Evolutionary conservation across 2,113 vertebrate species (phyloP).

Genomic region (Sigmodon hispidus): DNA sequence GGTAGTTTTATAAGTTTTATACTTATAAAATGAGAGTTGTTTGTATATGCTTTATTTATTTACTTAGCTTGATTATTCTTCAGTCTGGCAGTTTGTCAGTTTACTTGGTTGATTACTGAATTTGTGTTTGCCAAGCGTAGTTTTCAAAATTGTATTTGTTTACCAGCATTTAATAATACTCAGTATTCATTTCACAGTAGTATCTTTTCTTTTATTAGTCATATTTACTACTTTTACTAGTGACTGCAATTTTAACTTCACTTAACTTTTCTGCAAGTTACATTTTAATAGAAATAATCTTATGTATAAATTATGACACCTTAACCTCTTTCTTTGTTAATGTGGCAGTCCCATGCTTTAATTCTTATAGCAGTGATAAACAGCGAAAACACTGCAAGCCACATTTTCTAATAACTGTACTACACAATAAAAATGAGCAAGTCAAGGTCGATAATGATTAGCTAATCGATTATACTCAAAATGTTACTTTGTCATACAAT

Average conservation of each 20-base stretch:
- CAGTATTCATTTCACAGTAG: background rate
- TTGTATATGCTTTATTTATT: background rate
- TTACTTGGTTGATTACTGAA: background rate
- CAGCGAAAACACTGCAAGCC: background rate
- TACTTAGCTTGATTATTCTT: background rate
- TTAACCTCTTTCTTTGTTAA: background rate
- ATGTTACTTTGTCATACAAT: background rate
- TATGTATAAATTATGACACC: background rate
- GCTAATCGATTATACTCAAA: background rate
- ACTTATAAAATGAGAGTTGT: background rate
- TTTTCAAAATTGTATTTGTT: background rate
- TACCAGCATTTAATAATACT: background rate
- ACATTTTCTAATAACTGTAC: background rate
- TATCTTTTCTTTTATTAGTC: background rate
- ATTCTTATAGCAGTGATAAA: background rate
- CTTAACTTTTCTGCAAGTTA: background rate
- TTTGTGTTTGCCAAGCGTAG: background rate
- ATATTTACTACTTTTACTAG: background rate
- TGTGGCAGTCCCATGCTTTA: background rate
- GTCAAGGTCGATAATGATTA: background rate
- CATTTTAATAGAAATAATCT: background rate
- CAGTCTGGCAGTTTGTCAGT: background rate
- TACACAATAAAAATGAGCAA: background rate
- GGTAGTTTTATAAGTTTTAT: slow-evolving; percentile 86
- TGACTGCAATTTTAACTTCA: background rate